These are phyloP conservation scores for Lasioglossum zephyrum DNA, from an alignment of 2,888 invertebrate genomes.

Conservation along the genomic window DNA sequence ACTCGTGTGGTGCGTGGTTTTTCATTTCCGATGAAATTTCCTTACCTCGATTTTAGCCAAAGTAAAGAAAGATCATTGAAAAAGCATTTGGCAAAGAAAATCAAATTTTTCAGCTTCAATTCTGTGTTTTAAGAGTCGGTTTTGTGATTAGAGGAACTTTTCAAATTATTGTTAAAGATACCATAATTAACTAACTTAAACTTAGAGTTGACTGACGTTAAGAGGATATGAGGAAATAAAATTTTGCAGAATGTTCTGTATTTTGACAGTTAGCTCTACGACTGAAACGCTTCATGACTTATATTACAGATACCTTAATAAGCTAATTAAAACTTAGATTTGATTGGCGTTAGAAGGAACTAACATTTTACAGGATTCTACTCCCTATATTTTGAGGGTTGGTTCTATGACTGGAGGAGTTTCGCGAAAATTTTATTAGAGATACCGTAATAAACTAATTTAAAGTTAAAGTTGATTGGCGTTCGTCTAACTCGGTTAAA, in stretches of 20 bases:
- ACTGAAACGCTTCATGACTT: slow-evolving; percentile 20
- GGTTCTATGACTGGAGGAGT: neutral
- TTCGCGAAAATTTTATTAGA: slow-evolving; percentile 36
- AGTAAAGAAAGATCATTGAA: neutral
- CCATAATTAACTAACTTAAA: neutral
- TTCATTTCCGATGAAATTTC: slow-evolving; percentile 9
- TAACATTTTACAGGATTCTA: neutral
- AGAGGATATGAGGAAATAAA: neutral
- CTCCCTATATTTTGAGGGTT: no score
- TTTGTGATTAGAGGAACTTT: neutral
- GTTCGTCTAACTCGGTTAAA: slow-evolving; percentile 40
- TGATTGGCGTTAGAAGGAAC: neutral
- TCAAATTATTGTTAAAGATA: slow-evolving; percentile 29
- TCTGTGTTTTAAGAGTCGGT: neutral
- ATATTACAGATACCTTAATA: slow-evolving; percentile 22
- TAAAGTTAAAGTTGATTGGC: slow-evolving; percentile 39
- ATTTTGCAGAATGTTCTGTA: neutral
- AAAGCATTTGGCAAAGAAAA: neutral
- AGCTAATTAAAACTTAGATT: neutral
- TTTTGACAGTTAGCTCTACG: neutral
- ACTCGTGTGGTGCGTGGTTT: neutral
- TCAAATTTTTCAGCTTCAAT: neutral
- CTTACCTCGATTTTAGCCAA: neutral
- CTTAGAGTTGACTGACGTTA: neutral
- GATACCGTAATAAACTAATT: slow-evolving; percentile 45